Base-by-base conservation (phyloP, 2,888 invertebrate species). In the Nephrocerus scutellatus region DNA sequence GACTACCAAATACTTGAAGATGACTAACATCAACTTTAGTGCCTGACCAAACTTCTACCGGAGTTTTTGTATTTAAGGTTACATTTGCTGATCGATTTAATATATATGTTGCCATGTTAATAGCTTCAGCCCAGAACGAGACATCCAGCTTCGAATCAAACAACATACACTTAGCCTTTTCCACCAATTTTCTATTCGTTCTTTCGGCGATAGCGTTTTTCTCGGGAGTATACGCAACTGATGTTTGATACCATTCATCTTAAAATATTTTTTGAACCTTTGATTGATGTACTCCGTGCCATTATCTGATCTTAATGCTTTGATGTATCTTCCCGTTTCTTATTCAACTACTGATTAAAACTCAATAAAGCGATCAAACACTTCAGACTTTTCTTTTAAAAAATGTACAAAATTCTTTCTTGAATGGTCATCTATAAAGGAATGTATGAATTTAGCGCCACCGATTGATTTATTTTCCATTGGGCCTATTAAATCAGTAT, bases 401-500 rank as follows among this genome's bases (percentile, higher is more conserved):
- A 41, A 34, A 8, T 30, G 35, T 2, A 36, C 15, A 28, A 30
- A 39, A 13, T 41, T 39, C 22, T 34, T 39, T 3, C 39, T 21
- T 2, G 36, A 30, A 4, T 36, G 22, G 18, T 44, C 44, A 31
- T 44, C 42, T 14, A 43, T 36, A 2, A 40, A 19, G 3, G 39
- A 30, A 8, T 43, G 3, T 7, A 47, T 36, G 12, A 39, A 42
- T 25, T 22, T 25, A 2, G 19, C 29, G 6, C 30, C 39, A 10
- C 47, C 43, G 22, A 39, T 19, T 6, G 65, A 66, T 8, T 39
- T 30, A 4, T 37, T 44, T 39, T 61, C 55, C 59, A 64, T 62
- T 5, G 62, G 62, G 6, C 63, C 62, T 48, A 63, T 61, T 2
- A 66, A 36, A 44, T 66, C 66, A 2, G 58, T 40, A 36, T 66